A percentile compares a stretch with the other conserved stretches of the same genome.
Evolutionary conservation across 2,888 invertebrate genomes (phyloP).

Genomic region (Netelia virgata): DNA sequence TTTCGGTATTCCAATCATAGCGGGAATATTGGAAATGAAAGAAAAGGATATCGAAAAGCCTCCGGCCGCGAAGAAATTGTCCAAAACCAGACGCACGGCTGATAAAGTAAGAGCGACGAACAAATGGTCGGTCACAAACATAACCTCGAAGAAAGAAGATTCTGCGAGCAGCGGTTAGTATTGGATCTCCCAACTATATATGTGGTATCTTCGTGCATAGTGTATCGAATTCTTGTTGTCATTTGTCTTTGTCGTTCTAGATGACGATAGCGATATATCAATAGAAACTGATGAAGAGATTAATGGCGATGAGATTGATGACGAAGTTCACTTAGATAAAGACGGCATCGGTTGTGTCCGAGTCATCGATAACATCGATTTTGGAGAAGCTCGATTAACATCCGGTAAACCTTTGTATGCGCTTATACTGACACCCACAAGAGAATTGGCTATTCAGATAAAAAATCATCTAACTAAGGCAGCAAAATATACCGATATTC

Average conservation of each 20-base stretch:
- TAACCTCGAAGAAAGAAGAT: constrained; percentile 57
- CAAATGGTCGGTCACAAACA: constrained; percentile 63
- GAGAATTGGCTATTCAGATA: constrained; percentile 98
- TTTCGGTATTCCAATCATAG: constrained; percentile 97
- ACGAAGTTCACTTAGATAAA: constrained; percentile 73
- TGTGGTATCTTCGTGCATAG: not conserved
- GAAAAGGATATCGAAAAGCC: constrained; percentile 75
- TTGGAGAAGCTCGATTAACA: constrained; percentile 78
- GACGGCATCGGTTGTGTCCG: constrained; percentile 87
- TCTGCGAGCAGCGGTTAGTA: constrained; percentile 51
- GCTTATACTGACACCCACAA: constrained; percentile 96
- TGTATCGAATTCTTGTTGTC: not conserved
- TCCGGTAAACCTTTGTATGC: constrained; percentile 90
- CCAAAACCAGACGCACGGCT: constrained; percentile 43
- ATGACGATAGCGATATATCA: constrained; percentile 31
- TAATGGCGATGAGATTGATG: constrained; percentile 79
- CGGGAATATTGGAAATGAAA: constrained; percentile 92
- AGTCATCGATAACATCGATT: constrained; percentile 86
- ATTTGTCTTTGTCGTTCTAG: constrained; percentile 12
- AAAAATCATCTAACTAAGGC: constrained; percentile 92
- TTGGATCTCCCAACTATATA: not conserved
- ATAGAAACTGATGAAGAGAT: constrained; percentile 79
- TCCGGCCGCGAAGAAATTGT: constrained; percentile 47
- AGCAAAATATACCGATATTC: constrained; percentile 92
- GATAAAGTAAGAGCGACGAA: constrained; percentile 51